Conservation (phyloP, 2,888 invertebrate species). For the Acrobasis repandana region DNA sequence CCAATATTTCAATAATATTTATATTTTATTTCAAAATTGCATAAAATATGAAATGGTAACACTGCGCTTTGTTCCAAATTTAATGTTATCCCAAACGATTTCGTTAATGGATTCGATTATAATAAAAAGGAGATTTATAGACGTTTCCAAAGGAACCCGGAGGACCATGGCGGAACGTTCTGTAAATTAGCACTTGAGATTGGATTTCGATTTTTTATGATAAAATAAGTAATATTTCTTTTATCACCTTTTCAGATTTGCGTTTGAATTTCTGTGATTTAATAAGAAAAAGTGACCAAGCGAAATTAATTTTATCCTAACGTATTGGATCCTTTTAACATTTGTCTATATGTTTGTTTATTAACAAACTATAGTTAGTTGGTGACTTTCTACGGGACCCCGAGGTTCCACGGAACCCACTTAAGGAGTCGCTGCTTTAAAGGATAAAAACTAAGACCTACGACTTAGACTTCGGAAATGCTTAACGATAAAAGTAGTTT, state of each 20-base stretch:
- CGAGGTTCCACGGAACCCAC: too few relatives aligned
- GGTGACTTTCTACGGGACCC: too few relatives aligned
- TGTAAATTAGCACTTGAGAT: conserved; percentile 21
- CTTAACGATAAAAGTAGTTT: too few relatives aligned
- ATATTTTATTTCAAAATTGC: conserved; percentile 16
- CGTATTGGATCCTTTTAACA: too few relatives aligned
- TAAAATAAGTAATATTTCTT: conserved; percentile 13
- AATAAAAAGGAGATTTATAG: conserved; percentile 44
- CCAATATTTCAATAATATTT: too few relatives aligned
- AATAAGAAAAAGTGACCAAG: too few relatives aligned
- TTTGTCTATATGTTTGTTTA: too few relatives aligned
- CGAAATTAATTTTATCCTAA: too few relatives aligned
- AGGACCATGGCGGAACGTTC: conserved; percentile 11
- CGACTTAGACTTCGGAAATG: too few relatives aligned
- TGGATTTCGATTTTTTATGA: conserved; percentile 19
- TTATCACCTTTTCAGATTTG: background rate
- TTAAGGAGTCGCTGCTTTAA: too few relatives aligned
- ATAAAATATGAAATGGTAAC: conserved; percentile 34
- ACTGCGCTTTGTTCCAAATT: conserved; percentile 31
- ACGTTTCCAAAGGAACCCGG: conserved; percentile 27
- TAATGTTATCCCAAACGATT: conserved; percentile 20
- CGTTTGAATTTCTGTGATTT: background rate
- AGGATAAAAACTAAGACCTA: too few relatives aligned
- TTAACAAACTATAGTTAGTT: too few relatives aligned
- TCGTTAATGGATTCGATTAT: conserved; percentile 32